A percentile compares a stretch with the other conserved stretches of the same genome.
phyloP scores from a whole-genome alignment of 2,888 invertebrate genomes.

The Plemyria rubiginata region DNA sequence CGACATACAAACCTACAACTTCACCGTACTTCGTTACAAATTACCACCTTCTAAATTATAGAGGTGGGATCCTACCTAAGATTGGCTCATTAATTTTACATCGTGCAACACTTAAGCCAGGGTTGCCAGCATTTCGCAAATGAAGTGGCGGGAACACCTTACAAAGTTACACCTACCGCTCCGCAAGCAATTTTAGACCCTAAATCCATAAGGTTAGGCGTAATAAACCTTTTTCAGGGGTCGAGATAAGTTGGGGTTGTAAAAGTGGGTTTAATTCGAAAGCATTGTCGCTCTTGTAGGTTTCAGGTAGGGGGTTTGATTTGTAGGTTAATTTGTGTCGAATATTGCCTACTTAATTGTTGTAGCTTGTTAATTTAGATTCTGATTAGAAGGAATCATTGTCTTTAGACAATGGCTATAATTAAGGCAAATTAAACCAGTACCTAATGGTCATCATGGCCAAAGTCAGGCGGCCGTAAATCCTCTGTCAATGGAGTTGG shows the following conservation, averaged over 20 bases:
- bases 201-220: background rate
- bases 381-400: slow-evolving; percentile 18
- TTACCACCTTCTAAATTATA: slow-evolving; percentile 83
- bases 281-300: slow-evolving; percentile 68
- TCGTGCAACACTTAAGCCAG: slow-evolving; percentile 83
- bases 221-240: background rate
- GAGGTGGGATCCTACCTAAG: slow-evolving; percentile 73
- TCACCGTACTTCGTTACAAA: slow-evolving; percentile 57
- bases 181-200: slow-evolving; percentile 24
- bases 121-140: slow-evolving; percentile 81
- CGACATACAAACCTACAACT: slow-evolving; percentile 45
- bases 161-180: slow-evolving; percentile 44
- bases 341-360: slow-evolving; percentile 51
- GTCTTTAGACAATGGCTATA: slow-evolving; percentile 12
- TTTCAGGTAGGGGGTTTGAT: slow-evolving; percentile 70
- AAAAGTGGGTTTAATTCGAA: slow-evolving; percentile 41
- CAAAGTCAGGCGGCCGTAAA: background rate
- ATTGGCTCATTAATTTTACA: slow-evolving; percentile 85
- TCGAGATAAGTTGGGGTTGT: slow-evolving; percentile 36
- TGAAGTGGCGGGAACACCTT: slow-evolving; percentile 76
- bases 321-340: slow-evolving; percentile 67
- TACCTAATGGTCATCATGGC: background rate
- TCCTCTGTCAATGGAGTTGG: background rate
- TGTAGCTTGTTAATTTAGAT: slow-evolving; percentile 34
- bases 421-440: slow-evolving; percentile 2